Conservation (phyloP, 2,797 vertebrate species). For the Falco rusticolus region DNA sequence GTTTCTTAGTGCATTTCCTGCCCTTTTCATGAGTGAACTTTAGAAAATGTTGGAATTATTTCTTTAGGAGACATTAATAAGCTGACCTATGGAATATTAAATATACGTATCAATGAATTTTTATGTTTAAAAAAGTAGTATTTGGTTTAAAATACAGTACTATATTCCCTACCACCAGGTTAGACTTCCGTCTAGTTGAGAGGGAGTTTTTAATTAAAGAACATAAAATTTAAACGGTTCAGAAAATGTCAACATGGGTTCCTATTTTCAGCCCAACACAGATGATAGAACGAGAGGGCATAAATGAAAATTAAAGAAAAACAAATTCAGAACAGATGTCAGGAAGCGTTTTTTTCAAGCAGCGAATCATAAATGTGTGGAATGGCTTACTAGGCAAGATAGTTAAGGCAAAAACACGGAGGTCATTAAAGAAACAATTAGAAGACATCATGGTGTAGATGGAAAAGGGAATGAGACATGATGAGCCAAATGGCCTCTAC, state of each 20-base stretch:
- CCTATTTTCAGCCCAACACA: constrained; percentile 81
- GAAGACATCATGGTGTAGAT: constrained; percentile 62
- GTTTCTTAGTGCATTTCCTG: neutral
- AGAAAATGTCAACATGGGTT: constrained; percentile 81
- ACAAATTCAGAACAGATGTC: constrained; percentile 81
- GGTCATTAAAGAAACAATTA: constrained; percentile 74
- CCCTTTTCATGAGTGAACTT: neutral
- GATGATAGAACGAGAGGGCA: constrained; percentile 80
- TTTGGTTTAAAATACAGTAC: constrained; percentile 30
- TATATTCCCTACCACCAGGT: constrained; percentile 48
- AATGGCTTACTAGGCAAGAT: constrained; percentile 74
- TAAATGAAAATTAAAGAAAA: constrained; percentile 83
- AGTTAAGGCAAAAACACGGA: constrained; percentile 64
- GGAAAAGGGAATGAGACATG: constrained; percentile 15
- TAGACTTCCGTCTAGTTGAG: constrained; percentile 67
- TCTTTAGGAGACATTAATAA: neutral
- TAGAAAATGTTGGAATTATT: neutral
- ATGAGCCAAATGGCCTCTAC: constrained; percentile 17
- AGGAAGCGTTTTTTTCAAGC: constrained; percentile 74
- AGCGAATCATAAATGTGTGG: constrained; percentile 75
- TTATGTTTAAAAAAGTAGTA: neutral
- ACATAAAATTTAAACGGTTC: constrained; percentile 79
- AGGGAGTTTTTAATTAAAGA: constrained; percentile 76
- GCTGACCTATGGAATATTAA: neutral
- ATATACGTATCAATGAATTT: neutral